phyloP scores from a whole-genome alignment of 2,113 vertebrate species.

The Heterotilapia buettikoferi region DNA sequence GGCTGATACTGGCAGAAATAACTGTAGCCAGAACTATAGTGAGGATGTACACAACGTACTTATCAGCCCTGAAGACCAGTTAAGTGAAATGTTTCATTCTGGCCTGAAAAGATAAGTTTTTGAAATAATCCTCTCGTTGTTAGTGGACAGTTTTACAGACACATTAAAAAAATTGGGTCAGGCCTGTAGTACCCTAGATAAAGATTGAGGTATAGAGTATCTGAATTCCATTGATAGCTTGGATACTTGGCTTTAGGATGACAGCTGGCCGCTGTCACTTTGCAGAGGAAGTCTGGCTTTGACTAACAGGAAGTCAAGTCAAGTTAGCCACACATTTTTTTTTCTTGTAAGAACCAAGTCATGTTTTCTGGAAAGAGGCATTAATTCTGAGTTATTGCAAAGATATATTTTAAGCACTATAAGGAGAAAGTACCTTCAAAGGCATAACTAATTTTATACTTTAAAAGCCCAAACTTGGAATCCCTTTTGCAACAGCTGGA shows the following conservation, averaged over 20 bases:
- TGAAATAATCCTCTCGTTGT: not conserved
- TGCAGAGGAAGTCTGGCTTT: not conserved
- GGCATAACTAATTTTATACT: not conserved
- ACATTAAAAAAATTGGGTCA: not conserved
- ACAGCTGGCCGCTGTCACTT: not conserved
- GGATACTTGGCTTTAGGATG: not conserved
- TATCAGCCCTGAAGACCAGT: not conserved
- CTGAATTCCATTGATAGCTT: not conserved
- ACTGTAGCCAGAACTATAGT: not conserved
- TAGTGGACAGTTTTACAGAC: not conserved
- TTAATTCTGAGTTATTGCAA: not conserved
- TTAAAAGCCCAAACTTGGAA: not conserved
- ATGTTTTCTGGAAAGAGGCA: not conserved
- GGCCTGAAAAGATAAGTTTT: not conserved
- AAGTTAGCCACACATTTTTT: not conserved
- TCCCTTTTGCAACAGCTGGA: not conserved
- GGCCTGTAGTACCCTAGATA: conserved; percentile 1
- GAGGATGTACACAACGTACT: not conserved
- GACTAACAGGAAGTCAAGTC: not conserved
- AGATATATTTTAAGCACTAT: not conserved
- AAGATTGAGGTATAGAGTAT: not conserved
- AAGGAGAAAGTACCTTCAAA: not conserved
- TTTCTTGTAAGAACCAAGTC: not conserved
- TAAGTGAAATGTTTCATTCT: not conserved
- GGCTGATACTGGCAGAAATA: not conserved